Percentiles rank a stretch among this genome's conserved stretches.
Conservation (phyloP, 2,888 invertebrate species). For the Clanis bilineata region DNA sequence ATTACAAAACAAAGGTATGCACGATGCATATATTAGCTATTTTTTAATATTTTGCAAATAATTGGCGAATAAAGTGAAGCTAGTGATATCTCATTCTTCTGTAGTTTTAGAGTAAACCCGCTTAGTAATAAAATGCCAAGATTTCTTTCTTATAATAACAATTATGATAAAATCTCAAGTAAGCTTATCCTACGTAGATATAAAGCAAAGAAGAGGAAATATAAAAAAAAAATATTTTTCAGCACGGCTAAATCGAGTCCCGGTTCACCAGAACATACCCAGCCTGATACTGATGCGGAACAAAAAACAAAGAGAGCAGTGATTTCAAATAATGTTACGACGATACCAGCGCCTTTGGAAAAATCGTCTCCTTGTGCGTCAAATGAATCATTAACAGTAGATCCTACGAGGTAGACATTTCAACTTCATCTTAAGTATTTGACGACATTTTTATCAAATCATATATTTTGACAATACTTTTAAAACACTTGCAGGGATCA, state of each 20-base stretch:
- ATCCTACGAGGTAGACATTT: slow-evolving; percentile 78
- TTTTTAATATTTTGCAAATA: slow-evolving; percentile 24
- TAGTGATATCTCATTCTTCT: not conserved
- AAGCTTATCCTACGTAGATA: not conserved
- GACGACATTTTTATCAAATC: slow-evolving; percentile 9
- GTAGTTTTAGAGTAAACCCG: not conserved
- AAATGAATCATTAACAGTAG: slow-evolving; percentile 91
- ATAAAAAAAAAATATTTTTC: slow-evolving; percentile 35
- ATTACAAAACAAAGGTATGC: slow-evolving; percentile 65
- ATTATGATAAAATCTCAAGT: not conserved
- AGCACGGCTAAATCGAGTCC: slow-evolving; percentile 85
- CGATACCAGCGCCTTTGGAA: slow-evolving; percentile 69
- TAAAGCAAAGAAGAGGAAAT: not conserved
- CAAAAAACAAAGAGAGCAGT: slow-evolving; percentile 57
- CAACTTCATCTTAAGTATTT: not conserved
- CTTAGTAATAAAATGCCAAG: not conserved
- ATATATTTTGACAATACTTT: slow-evolving; percentile 2
- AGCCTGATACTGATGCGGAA: slow-evolving; percentile 46
- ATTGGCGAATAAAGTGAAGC: not conserved
- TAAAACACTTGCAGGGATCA: slow-evolving; percentile 83
- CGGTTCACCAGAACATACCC: slow-evolving; percentile 80
- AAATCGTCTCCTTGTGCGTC: slow-evolving; percentile 89
- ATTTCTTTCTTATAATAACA: not conserved
- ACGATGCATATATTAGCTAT: slow-evolving; percentile 21
- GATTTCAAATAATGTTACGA: slow-evolving; percentile 59